Percentiles rank a stretch among this genome's conserved stretches.
These are phyloP conservation scores for Ammospiza caudacuta DNA, from an alignment of 2,113 vertebrate species.

Conservation along the genomic window DNA sequence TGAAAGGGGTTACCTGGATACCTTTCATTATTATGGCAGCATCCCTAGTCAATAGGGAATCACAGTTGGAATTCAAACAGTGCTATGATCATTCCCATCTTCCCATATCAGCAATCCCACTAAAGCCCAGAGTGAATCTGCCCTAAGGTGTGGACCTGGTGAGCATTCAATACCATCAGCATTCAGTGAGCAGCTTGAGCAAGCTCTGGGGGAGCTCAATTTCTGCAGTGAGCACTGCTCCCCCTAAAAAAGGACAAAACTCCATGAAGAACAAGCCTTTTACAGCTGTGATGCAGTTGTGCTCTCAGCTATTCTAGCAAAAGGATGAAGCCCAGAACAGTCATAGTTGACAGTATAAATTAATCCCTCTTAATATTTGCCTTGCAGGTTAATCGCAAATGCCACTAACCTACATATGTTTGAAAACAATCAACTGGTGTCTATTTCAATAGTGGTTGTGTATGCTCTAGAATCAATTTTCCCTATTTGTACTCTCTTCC, in stretches of 20 bases:
- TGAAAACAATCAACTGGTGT: constrained; percentile 39
- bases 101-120: neutral
- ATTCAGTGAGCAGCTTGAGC: neutral
- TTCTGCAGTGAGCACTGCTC: neutral
- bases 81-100: neutral
- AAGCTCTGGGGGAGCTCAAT: neutral
- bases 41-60: neutral
- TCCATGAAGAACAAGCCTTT: neutral
- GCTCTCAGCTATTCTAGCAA: neutral
- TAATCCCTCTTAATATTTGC: constrained; percentile 56
- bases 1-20: neutral
- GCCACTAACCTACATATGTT: constrained; percentile 2
- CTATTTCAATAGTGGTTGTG: constrained; percentile 10
- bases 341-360: constrained; percentile 11
- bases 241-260: neutral
- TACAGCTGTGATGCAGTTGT: neutral
- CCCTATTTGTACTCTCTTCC: constrained; percentile 3
- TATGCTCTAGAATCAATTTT: constrained; percentile 30
- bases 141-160: neutral
- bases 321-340: neutral
- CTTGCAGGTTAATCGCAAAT: constrained; percentile 31
- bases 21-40: neutral
- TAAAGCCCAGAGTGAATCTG: neutral
- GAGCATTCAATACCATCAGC: neutral
- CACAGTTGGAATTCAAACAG: neutral